These are phyloP conservation scores for Pangasius macronema DNA, from an alignment of 2,797 vertebrate species.

Conservation along the genomic window DNA sequence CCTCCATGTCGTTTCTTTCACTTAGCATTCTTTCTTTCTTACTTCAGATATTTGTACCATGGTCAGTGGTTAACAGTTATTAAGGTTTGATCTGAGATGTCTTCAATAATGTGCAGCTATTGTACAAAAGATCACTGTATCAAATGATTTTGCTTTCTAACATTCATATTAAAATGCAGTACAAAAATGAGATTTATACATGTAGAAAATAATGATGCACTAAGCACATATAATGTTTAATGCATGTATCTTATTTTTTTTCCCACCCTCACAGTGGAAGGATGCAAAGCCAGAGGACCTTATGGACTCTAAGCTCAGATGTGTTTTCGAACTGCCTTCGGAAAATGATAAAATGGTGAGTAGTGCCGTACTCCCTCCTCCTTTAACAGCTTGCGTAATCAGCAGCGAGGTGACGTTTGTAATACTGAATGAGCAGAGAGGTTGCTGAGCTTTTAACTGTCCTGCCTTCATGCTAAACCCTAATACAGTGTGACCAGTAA, in stretches of 20 bases:
- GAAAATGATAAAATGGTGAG: constrained; percentile 88
- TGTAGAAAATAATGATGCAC: neutral
- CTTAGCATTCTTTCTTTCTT: neutral
- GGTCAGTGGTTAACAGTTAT: neutral
- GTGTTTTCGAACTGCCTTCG: constrained; percentile 87
- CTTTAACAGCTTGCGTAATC: constrained; percentile 21
- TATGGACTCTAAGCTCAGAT: constrained; percentile 91
- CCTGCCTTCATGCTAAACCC: neutral
- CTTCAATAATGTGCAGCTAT: neutral
- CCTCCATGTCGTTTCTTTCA: neutral
- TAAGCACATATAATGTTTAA: neutral
- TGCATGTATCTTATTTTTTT: neutral
- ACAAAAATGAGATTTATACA: neutral
- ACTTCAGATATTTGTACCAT: neutral
- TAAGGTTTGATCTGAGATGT: neutral
- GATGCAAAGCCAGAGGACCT: constrained; percentile 88
- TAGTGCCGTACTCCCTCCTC: constrained; percentile 23
- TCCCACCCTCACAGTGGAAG: constrained; percentile 78
- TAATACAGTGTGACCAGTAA: constrained; percentile 22
- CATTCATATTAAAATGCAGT: neutral
- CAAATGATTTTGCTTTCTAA: neutral
- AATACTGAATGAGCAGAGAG: constrained; percentile 23
- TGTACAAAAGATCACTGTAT: neutral
- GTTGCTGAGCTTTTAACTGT: constrained; percentile 4
- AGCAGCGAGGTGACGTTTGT: constrained; percentile 13